Evolutionary conservation across 2,797 vertebrate genomes (phyloP).

Genomic region (Carduelis carduelis): DNA sequence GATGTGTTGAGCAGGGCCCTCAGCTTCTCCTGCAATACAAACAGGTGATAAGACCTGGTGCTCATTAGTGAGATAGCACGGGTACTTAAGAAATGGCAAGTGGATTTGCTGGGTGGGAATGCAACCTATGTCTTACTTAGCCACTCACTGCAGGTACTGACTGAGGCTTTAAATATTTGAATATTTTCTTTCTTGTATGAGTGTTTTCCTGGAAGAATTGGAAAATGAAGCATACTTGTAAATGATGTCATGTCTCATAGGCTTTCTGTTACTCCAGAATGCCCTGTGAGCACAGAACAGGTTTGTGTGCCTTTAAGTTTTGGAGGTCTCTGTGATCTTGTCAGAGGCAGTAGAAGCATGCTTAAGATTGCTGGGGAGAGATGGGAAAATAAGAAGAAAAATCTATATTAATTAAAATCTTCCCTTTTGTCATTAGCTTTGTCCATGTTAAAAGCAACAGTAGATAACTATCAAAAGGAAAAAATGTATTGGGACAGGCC

Average conservation of each 20-base stretch:
- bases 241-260: neutral
- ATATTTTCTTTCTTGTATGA: neutral
- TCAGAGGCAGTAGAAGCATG: neutral
- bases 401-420: neutral
- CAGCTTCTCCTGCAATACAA: neutral
- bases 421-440: neutral
- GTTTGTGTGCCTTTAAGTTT: neutral
- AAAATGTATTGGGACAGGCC: neutral
- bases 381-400: neutral
- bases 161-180: neutral
- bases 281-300: neutral
- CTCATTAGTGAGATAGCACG: neutral
- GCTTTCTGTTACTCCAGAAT: neutral
- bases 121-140: neutral
- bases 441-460: neutral
- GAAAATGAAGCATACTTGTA: neutral
- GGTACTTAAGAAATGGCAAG: neutral
- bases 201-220: neutral
- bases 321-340: neutral
- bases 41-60: neutral
- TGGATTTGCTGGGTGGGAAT: slow-evolving; percentile 9
- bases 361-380: neutral
- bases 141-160: neutral
- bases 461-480: neutral
- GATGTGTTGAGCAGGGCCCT: neutral